Evolutionary conservation across 2,113 vertebrate species (phyloP).

Genomic region (Bombycilla garrulus): DNA sequence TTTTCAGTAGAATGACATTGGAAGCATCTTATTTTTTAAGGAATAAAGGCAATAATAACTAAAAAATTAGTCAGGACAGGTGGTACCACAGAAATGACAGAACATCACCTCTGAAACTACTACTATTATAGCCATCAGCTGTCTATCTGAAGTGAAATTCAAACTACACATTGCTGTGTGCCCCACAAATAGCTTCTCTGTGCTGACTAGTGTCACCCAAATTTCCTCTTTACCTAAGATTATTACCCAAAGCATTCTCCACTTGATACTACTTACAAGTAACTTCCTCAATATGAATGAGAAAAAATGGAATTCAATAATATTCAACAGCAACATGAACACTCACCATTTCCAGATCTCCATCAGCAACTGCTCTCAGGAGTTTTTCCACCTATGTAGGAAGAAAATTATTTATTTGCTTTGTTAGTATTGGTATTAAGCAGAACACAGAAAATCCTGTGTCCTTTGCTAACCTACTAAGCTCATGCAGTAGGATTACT

Average conservation of each 20-base stretch:
- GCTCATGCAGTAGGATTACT: neutral
- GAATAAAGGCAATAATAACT: neutral
- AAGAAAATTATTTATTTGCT: neutral
- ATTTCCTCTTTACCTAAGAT: neutral
- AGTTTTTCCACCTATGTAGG: constrained; percentile 90
- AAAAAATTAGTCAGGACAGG: neutral
- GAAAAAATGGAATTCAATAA: neutral
- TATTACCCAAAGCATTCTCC: neutral
- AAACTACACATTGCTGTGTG: neutral
- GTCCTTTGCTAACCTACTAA: constrained; percentile 1
- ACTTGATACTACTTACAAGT: neutral
- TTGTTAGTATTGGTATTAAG: neutral
- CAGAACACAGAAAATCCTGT: neutral
- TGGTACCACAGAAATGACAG: neutral
- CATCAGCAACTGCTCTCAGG: constrained; percentile 90
- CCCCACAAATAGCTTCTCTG: neutral
- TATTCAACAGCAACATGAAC: neutral
- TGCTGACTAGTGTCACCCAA: neutral
- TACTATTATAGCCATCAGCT: neutral
- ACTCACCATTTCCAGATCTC: constrained; percentile 95
- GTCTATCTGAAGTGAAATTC: neutral
- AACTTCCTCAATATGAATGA: neutral
- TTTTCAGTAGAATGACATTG: neutral
- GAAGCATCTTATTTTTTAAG: neutral
- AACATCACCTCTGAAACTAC: neutral